phyloP scores from a whole-genome alignment of 53 echinoderm and acorn worm species.

The Holothuria leucospilota region DNA sequence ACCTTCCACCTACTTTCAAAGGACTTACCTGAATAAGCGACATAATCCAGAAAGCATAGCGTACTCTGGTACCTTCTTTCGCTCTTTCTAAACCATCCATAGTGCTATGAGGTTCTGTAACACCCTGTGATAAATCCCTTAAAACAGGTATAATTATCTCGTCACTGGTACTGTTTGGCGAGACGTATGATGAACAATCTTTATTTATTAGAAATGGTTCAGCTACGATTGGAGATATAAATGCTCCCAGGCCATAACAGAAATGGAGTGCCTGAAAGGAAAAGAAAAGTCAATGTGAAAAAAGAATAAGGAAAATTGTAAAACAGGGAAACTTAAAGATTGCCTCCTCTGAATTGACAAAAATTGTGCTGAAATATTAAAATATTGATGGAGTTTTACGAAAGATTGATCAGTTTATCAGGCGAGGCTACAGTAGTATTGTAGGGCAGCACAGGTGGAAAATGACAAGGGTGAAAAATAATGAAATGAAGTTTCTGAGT shows the following conservation, averaged over 20 bases:
- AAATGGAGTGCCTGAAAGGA: slow-evolving; percentile 88
- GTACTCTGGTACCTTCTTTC: slow-evolving; percentile 74
- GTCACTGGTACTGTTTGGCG: slow-evolving; percentile 60
- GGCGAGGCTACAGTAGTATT: no score
- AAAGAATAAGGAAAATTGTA: background rate
- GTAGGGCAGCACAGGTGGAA: no score
- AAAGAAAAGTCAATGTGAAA: background rate
- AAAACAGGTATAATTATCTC: slow-evolving; percentile 51
- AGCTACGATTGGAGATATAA: slow-evolving; percentile 95
- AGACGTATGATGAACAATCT: slow-evolving; percentile 74
- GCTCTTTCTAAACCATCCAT: slow-evolving; percentile 76
- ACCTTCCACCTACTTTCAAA: background rate
- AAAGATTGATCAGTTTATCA: no score
- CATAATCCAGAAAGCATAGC: slow-evolving; percentile 99
- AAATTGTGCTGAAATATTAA: no score
- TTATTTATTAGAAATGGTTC: slow-evolving; percentile 96
- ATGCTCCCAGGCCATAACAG: slow-evolving; percentile 96
- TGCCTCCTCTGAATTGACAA: no score
- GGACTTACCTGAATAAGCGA: slow-evolving; percentile 83
- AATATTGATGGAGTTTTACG: no score
- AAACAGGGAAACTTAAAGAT: no score
- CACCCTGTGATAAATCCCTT: background rate
- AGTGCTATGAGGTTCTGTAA: slow-evolving; percentile 34
- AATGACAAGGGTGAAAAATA: no score
- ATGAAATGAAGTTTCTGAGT: no score